Base-by-base conservation (phyloP, 2,113 vertebrate species). In the Neodontobutis hainanensis region DNA sequence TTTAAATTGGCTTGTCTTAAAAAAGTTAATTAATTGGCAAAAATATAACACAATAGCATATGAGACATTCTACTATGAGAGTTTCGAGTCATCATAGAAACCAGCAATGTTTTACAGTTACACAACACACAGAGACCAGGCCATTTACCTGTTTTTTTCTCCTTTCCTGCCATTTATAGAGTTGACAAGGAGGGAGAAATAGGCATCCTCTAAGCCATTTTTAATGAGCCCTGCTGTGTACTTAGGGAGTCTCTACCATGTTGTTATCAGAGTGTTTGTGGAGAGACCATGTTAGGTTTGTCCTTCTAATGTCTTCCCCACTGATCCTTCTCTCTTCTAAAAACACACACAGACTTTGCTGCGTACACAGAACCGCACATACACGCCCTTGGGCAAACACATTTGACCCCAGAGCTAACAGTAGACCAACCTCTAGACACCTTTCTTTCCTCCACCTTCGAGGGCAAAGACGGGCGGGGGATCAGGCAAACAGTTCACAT, bases 201-300 rank as follows among this genome's bases (percentile, higher is more conserved):
- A n/a, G 11, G 0, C 1, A 53, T 38, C 11, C 44, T 49, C 52
- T 83, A 87, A 88, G 83, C 82, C 79, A 38, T 72, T 83, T 85
- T 88, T 87, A 90, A 89, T 89, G 88, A 87, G 77, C 77, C 55
- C 64, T 38, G 61, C 72, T 44, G 65, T 83, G 72, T 73, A 77
- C 75, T 73, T 47, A 72, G 49, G 69, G 78, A 58, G 50, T 11
- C 1, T 38, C 73, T 70, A 78, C 80, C 61, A 66, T 73, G 79
- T 78, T 75, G 70, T 74, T 82, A 76, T 83, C 77, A 73, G 70
- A 85, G 81, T 66, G 48, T 70, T 62, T 70, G 74, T 46, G 45
- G 51, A 68, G 50, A 81, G 82, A 61, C 71, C 67, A 73, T 3
- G 14, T 53, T 65, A 11, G 16, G 57, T 68, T 78, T 73, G 74